A percentile compares a stretch with the other conserved stretches of the same genome.
phyloP scores from a whole-genome alignment of 2,113 vertebrate species.

The Chiloscyllium plagiosum region DNA sequence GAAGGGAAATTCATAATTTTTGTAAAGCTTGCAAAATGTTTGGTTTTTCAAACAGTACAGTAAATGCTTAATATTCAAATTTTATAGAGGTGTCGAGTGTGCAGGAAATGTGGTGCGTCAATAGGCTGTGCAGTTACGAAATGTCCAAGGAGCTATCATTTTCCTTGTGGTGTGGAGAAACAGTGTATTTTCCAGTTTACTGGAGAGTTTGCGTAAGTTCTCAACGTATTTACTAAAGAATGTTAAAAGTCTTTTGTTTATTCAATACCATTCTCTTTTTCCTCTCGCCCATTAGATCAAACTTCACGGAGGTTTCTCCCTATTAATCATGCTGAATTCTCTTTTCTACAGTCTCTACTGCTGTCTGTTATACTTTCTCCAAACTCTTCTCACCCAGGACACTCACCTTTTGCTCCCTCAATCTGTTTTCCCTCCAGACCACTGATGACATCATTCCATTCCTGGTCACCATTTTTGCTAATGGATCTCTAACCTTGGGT shows the following conservation, averaged over 20 bases:
- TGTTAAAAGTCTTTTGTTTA: background rate
- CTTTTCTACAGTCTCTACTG: background rate
- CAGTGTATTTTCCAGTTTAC: constrained; percentile 85
- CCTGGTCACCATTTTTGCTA: background rate
- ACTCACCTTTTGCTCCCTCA: background rate
- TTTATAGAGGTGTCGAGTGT: constrained; percentile 69
- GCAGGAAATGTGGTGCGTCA: constrained; percentile 80
- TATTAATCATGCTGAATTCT: background rate
- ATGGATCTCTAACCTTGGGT: background rate
- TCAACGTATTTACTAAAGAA: background rate
- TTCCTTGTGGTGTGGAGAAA: constrained; percentile 74
- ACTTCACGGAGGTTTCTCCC: background rate
- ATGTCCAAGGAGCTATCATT: constrained; percentile 81
- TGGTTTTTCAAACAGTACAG: background rate
- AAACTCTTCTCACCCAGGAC: background rate
- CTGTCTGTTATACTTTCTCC: background rate
- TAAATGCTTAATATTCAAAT: constrained; percentile 4
- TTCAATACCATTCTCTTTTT: background rate
- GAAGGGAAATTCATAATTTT: background rate
- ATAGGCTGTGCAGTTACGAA: constrained; percentile 74
- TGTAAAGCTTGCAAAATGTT: background rate
- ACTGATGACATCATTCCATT: background rate
- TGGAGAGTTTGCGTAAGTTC: constrained; percentile 77
- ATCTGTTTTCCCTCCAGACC: background rate
- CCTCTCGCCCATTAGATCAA: background rate